phyloP scores from a whole-genome alignment of 1,140 invertebrate genomes.

The Drosophila pallidifrons region DNA sequence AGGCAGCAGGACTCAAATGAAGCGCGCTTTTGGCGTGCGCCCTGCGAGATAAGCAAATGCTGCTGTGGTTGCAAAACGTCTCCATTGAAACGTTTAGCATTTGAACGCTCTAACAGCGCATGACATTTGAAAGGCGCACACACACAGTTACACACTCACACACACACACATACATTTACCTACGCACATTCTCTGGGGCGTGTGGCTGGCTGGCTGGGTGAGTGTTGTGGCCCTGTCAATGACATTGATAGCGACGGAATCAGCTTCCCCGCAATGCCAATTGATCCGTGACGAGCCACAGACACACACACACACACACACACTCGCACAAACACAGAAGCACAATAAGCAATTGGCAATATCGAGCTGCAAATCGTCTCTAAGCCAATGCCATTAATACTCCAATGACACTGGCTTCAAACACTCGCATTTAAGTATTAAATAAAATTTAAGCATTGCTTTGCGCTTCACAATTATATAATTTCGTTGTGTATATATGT shows the following conservation, averaged over 20 bases:
- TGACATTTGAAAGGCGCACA: constrained; percentile 72
- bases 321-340: no score
- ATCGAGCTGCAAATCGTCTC: constrained; percentile 43
- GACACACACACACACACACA: no score
- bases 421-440: constrained; percentile 1
- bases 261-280: constrained; percentile 35
- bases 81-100: constrained; percentile 70
- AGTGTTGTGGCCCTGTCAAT: constrained; percentile 33
- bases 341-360: constrained; percentile 40
- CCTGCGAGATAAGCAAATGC: constrained; percentile 72
- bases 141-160: constrained; percentile 24
- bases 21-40: constrained; percentile 72
- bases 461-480: no score
- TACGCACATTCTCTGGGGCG: neutral
- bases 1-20: constrained; percentile 65
- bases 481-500: neutral
- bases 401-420: constrained; percentile 22
- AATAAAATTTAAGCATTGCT: neutral
- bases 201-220: constrained; percentile 22
- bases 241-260: constrained; percentile 67
- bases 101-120: constrained; percentile 75
- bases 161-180: neutral
- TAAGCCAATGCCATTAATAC: constrained; percentile 10
- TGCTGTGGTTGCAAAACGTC: constrained; percentile 62
- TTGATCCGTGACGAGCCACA: constrained; percentile 59